Conservation (phyloP, 1,140 invertebrate species). For the Calephelis virginiensis region DNA sequence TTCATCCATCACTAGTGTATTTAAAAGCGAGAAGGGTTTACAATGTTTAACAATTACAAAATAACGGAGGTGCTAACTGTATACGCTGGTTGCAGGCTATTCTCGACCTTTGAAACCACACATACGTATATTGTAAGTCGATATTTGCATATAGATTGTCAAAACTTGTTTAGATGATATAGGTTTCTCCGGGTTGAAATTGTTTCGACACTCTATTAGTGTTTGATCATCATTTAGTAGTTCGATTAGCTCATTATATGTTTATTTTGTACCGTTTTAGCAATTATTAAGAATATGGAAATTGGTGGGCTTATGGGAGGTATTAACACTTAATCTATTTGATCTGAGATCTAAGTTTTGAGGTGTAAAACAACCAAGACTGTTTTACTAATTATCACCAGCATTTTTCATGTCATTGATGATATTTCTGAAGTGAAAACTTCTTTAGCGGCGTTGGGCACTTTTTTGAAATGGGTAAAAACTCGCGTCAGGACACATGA, state of each 20-base stretch:
- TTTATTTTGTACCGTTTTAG: conserved; percentile 14
- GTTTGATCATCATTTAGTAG: conserved; percentile 14
- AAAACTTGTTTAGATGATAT: conserved; percentile 17
- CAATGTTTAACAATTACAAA: conserved; percentile 14
- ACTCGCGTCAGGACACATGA: too few species aligned
- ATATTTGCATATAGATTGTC: conserved; percentile 6
- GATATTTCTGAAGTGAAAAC: too few species aligned
- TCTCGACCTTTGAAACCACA: not conserved
- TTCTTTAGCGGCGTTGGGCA: too few species aligned
- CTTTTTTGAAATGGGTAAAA: too few species aligned
- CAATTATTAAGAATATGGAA: conserved; percentile 3
- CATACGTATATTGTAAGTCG: not conserved
- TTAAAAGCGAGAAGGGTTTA: conserved; percentile 17
- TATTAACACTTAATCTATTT: not conserved
- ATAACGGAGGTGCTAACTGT: conserved; percentile 15
- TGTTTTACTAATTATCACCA: too few species aligned
- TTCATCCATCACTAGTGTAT: conserved; percentile 14
- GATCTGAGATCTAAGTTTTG: not conserved
- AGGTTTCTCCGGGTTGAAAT: conserved; percentile 16
- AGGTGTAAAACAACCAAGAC: too few species aligned
- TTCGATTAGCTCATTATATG: conserved; percentile 15
- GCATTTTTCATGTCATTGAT: too few species aligned
- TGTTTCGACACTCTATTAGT: conserved; percentile 8
- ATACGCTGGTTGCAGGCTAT: not conserved
- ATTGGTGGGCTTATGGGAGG: conserved; percentile 3